Evolutionary conservation across 30 jellyfish, hydroid and myxozoan species (phyloP).

Genomic region (Pelagia noctiluca): DNA sequence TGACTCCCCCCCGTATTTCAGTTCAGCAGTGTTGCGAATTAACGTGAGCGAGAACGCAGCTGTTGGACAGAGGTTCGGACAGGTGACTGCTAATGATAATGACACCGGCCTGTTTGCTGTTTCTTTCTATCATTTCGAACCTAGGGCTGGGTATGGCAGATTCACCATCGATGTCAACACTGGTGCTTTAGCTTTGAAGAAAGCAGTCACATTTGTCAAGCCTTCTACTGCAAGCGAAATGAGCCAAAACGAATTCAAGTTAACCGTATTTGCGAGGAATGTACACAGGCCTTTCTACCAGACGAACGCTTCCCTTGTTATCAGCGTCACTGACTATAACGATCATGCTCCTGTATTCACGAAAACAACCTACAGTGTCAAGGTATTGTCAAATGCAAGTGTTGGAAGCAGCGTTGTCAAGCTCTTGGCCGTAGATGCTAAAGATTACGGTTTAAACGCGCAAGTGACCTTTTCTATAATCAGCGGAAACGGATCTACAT

Average conservation of each 20-base stretch:
- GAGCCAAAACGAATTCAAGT: slow-evolving; percentile 7
- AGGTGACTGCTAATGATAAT: slow-evolving; percentile 36
- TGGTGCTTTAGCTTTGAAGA: slow-evolving; percentile 56
- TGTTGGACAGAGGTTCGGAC: slow-evolving; percentile 29
- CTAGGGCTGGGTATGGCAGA: slow-evolving; percentile 47
- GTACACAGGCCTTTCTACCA: slow-evolving; percentile 41
- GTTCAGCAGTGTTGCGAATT: neutral
- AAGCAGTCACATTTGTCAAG: slow-evolving; percentile 25
- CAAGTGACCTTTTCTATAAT: slow-evolving; percentile 14
- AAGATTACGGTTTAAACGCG: slow-evolving; percentile 73
- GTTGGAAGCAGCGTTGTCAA: slow-evolving; percentile 25
- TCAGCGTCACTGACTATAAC: slow-evolving; percentile 64
- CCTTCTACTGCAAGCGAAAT: neutral
- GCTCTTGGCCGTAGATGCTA: slow-evolving; percentile 52
- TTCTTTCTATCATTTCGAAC: slow-evolving; percentile 53
- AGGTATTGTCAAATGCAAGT: slow-evolving; percentile 31
- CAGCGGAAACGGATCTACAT: slow-evolving; percentile 77
- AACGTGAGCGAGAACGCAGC: slow-evolving; percentile 64
- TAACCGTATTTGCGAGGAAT: slow-evolving; percentile 56
- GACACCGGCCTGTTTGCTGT: slow-evolving; percentile 47
- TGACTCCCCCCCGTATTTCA: slow-evolving; percentile 77
- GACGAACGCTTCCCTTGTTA: slow-evolving; percentile 18
- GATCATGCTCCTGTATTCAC: slow-evolving; percentile 79
- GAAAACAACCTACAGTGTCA: slow-evolving; percentile 18
- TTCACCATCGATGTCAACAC: slow-evolving; percentile 35